phyloP scores from a whole-genome alignment of 2,888 invertebrate genomes.

The Drosophila eohydei region DNA sequence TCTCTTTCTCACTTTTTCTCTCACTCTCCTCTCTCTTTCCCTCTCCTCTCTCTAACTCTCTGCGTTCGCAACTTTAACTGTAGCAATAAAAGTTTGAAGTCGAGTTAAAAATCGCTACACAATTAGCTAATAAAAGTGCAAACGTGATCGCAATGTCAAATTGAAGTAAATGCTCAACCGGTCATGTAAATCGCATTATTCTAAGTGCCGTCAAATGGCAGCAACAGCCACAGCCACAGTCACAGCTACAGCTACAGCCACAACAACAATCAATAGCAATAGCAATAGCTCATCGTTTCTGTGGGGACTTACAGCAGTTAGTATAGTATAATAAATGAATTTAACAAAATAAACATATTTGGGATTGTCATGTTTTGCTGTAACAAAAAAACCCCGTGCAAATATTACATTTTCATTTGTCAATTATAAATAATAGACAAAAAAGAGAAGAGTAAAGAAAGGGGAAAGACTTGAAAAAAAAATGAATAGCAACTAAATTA shows the following conservation, averaged over 20 bases:
- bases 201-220: slow-evolving; percentile 38
- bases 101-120: slow-evolving; percentile 44
- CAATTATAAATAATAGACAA: background rate
- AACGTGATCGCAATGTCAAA: slow-evolving; percentile 75
- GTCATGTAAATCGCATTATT: slow-evolving; percentile 72
- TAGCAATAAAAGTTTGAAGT: slow-evolving; percentile 30
- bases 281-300: background rate
- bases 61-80: slow-evolving; percentile 17
- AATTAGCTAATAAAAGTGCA: slow-evolving; percentile 70
- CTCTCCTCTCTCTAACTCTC: background rate
- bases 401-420: slow-evolving; percentile 9
- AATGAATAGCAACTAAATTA: background rate
- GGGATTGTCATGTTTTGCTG: slow-evolving; percentile 35
- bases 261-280: slow-evolving; percentile 14
- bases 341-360: slow-evolving; percentile 18
- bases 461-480: background rate
- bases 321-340: slow-evolving; percentile 2
- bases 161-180: slow-evolving; percentile 37
- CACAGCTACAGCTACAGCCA: too few relatives aligned
- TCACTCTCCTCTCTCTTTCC: background rate
- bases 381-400: slow-evolving; percentile 9
- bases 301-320: slow-evolving; percentile 38
- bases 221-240: slow-evolving; percentile 9
- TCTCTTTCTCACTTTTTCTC: too few relatives aligned
- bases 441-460: background rate